Evolutionary conservation across 2,113 vertebrate genomes (phyloP).

Genomic region (Carlito syrichta): DNA sequence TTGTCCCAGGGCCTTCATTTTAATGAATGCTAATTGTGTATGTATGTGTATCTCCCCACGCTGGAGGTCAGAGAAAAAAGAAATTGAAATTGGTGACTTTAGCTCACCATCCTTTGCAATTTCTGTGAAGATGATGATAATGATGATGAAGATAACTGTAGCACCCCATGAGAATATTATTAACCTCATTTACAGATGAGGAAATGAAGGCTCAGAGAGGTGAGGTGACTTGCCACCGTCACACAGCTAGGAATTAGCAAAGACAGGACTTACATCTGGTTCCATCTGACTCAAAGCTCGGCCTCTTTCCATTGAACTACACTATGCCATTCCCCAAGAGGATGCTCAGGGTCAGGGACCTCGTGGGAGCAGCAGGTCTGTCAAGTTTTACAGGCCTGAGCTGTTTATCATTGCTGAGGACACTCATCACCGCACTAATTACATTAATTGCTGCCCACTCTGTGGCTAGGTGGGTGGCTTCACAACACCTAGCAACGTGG

Average conservation of each 20-base stretch:
- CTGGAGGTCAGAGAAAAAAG: not conserved
- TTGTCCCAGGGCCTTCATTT: no score
- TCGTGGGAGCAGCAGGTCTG: slow-evolving; percentile 67
- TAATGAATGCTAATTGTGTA: no score
- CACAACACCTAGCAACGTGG: slow-evolving; percentile 69
- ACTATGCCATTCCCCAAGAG: slow-evolving; percentile 11
- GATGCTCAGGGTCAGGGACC: slow-evolving; percentile 61
- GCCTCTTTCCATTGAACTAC: not conserved
- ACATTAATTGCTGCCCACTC: slow-evolving; percentile 80
- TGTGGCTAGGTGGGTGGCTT: slow-evolving; percentile 71
- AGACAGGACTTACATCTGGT: not conserved
- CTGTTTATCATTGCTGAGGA: slow-evolving; percentile 75
- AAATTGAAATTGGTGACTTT: not conserved
- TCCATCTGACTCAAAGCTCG: not conserved
- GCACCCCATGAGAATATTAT: not conserved
- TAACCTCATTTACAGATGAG: slow-evolving; percentile 12
- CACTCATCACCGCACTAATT: slow-evolving; percentile 79
- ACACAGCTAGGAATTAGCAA: slow-evolving; percentile 12
- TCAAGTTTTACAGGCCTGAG: slow-evolving; percentile 78
- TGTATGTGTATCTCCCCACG: no score
- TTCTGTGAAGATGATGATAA: not conserved
- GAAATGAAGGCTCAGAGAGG: not conserved
- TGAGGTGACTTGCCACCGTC: not conserved
- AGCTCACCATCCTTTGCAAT: not conserved
- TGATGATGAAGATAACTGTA: not conserved